A percentile compares a stretch with the other conserved stretches of the same genome.
Evolutionary conservation across 2,888 invertebrate species (phyloP).

Genomic region (Pelosia muscerda): DNA sequence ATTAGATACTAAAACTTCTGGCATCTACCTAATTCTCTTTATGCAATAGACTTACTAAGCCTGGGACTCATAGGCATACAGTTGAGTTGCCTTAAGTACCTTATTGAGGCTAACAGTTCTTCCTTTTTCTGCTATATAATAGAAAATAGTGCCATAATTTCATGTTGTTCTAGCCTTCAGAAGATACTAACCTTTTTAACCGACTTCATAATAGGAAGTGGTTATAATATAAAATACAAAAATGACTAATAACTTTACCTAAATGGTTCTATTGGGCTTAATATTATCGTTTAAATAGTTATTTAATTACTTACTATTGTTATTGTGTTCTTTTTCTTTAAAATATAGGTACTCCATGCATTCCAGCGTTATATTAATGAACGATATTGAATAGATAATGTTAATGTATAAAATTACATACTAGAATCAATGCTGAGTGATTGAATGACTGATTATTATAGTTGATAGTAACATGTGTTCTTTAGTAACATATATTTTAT

Average conservation of each 20-base stretch:
- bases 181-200: conserved; percentile 19
- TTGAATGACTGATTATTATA: conserved; percentile 62
- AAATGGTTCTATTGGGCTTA: not conserved
- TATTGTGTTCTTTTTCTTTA: conserved; percentile 17
- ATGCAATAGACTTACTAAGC: conserved; percentile 4
- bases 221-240: no score
- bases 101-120: conserved; percentile 22
- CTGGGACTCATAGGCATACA: conserved; percentile 14
- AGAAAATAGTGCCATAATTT: conserved; percentile 55
- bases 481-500: conserved; percentile 32
- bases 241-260: no score
- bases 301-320: not conserved
- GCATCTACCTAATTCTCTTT: conserved; percentile 27
- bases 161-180: conserved; percentile 31
- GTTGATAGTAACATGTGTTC: conserved; percentile 46
- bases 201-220: no score
- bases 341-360: conserved; percentile 21
- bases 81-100: conserved; percentile 16
- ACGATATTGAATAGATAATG: conserved; percentile 32
- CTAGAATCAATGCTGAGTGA: conserved; percentile 44
- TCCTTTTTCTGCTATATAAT: conserved; percentile 18
- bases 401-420: conserved; percentile 30
- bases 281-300: not conserved
- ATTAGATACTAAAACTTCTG: conserved; percentile 28
- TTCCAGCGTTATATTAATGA: conserved; percentile 36